These are phyloP conservation scores for Eupsittula cactorum DNA, from an alignment of 2,113 vertebrate species.

Conservation along the genomic window DNA sequence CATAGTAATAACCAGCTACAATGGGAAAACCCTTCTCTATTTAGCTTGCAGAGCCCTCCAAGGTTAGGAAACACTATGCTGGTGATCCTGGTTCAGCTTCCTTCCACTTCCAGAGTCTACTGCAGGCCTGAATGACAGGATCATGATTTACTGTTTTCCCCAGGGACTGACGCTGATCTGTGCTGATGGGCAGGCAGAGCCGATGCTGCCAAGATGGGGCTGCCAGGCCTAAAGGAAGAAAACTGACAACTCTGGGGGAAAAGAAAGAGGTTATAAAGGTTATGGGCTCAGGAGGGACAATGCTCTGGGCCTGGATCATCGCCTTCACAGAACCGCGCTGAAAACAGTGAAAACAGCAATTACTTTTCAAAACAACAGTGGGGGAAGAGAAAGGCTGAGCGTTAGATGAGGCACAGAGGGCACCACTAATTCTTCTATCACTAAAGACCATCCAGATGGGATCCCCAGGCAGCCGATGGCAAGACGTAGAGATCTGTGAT, in stretches of 20 bases:
- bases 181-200: neutral
- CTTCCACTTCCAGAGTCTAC: neutral
- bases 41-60: neutral
- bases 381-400: neutral
- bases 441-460: neutral
- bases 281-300: neutral
- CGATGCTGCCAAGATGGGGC: neutral
- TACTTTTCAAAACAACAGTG: neutral
- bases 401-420: neutral
- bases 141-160: rapidly evolving
- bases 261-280: neutral
- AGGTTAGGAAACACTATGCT: neutral
- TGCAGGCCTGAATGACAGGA: neutral
- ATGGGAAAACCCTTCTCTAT: neutral
- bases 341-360: neutral
- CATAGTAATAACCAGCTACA: neutral
- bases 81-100: neutral
- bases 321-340: neutral
- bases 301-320: neutral
- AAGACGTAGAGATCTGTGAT: neutral
- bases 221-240: neutral
- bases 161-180: rapidly evolving
- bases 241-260: rapidly evolving
- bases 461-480: neutral
- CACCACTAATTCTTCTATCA: neutral